Conservation (phyloP, 2,113 vertebrate genomes). For the Notiomystis cincta region DNA sequence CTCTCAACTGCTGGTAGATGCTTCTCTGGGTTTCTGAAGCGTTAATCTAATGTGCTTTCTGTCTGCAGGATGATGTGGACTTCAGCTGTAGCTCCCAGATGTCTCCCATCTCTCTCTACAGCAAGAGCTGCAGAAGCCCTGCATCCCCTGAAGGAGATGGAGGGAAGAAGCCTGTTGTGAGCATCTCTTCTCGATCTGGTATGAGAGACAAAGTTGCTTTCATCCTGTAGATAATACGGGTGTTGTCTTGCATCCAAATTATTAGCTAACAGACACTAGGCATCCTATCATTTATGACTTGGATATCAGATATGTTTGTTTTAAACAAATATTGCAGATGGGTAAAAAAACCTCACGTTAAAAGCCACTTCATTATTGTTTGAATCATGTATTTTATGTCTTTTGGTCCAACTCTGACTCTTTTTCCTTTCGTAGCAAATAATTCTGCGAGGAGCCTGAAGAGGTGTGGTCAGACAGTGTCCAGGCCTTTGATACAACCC, state of each 20-base stretch:
- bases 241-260: neutral
- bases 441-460: constrained; percentile 64
- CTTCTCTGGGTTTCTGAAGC: neutral
- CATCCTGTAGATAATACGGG: rapidly evolving
- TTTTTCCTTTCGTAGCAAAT: constrained; percentile 70
- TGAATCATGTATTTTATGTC: neutral
- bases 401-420: neutral
- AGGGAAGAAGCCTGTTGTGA: constrained; percentile 58
- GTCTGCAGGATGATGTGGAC: constrained; percentile 81
- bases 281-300: neutral
- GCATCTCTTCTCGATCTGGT: constrained; percentile 48
- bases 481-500: constrained; percentile 87
- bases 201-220: neutral
- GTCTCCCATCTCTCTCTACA: constrained; percentile 85
- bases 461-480: constrained; percentile 73
- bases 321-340: neutral
- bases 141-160: constrained; percentile 53
- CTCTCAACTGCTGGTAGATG: neutral
- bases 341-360: neutral
- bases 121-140: constrained; percentile 74
- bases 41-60: neutral
- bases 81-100: constrained; percentile 77
- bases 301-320: neutral
- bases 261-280: neutral
- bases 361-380: neutral